Conservation (phyloP, 2,888 invertebrate genomes). For the Ormyrus rosae region DNA sequence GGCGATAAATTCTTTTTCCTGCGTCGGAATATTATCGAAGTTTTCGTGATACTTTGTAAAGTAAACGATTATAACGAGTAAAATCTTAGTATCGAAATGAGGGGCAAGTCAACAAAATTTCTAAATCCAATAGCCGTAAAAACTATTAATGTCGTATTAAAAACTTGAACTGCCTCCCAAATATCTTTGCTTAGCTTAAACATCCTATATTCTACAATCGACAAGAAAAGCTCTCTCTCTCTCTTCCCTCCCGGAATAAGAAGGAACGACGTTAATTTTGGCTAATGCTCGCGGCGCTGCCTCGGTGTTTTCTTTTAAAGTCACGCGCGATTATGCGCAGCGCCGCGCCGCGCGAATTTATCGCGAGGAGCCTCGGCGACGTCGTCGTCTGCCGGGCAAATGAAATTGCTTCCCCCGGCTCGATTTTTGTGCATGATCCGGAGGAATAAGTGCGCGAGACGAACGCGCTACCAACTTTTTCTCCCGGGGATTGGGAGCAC, state of each 20-base stretch:
- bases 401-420: conserved; percentile 46
- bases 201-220: too few species aligned
- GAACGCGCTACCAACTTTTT: background rate
- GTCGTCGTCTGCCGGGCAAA: conserved; percentile 25
- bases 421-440: background rate
- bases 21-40: too few species aligned
- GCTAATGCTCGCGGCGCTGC: conserved; percentile 65
- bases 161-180: too few species aligned
- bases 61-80: too few species aligned
- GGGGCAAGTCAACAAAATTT: too few species aligned
- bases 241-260: background rate
- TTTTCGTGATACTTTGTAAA: too few species aligned
- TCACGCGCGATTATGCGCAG: conserved; percentile 41
- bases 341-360: conserved; percentile 41
- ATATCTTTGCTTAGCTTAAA: too few species aligned
- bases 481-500: background rate
- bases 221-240: too few species aligned
- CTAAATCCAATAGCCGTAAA: too few species aligned
- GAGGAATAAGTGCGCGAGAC: background rate
- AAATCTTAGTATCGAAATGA: too few species aligned
- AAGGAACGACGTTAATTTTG: conserved; percentile 65
- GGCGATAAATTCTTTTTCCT: too few species aligned
- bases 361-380: background rate
- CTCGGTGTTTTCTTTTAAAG: conserved; percentile 57
- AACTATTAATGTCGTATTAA: too few species aligned